Evolutionary conservation across 2,113 vertebrate species (phyloP).

Genomic region (Anarrhichthys ocellatus): DNA sequence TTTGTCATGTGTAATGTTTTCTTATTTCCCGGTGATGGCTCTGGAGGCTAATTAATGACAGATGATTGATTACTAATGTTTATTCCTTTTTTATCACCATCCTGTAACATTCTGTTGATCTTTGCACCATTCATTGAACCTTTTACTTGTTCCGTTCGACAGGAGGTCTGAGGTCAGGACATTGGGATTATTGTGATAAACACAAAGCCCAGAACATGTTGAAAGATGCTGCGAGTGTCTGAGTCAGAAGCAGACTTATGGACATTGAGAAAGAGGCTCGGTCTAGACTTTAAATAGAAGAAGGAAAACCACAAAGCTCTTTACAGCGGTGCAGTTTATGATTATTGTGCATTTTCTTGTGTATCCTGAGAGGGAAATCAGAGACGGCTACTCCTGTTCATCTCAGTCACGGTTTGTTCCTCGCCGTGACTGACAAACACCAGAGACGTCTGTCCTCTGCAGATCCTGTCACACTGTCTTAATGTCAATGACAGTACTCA

Average conservation of each 20-base stretch:
- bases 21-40: no score
- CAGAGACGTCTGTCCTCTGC: slow-evolving; percentile 17
- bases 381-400: slow-evolving; percentile 46
- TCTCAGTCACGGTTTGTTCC: slow-evolving; percentile 50
- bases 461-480: background rate
- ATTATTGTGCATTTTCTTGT: slow-evolving; percentile 34
- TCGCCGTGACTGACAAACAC: background rate
- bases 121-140: background rate
- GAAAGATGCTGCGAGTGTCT: slow-evolving; percentile 3
- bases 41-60: background rate
- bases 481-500: background rate
- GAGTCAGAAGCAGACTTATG: slow-evolving; percentile 26
- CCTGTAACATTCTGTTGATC: background rate
- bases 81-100: background rate
- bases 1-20: background rate
- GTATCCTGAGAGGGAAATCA: slow-evolving; percentile 32
- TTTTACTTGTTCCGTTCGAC: background rate
- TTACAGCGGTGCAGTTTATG: slow-evolving; percentile 23
- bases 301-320: slow-evolving; percentile 7
- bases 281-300: slow-evolving; percentile 16
- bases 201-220: background rate
- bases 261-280: background rate
- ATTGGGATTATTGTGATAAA: slow-evolving; percentile 8
- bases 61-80: background rate
- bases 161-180: slow-evolving; percentile 29